Evolutionary conservation across 2,113 vertebrate genomes (phyloP).

Genomic region (Tragelaphus strepsiceros): DNA sequence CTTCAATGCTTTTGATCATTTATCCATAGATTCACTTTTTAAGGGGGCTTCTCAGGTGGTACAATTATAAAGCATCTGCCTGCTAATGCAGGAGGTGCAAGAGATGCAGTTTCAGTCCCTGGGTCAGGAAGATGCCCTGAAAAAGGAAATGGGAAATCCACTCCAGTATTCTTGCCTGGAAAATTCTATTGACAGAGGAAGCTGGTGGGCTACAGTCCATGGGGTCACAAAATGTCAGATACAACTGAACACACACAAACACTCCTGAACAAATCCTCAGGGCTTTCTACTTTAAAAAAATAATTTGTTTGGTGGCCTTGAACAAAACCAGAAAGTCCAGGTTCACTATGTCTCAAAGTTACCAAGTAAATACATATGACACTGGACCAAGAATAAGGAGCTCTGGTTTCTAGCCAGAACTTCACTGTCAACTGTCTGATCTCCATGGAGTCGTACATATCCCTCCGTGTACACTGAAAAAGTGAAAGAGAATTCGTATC

Average conservation of each 20-base stretch:
- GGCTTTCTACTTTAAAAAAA: not conserved
- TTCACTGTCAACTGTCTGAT: not conserved
- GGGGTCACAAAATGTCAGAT: not conserved
- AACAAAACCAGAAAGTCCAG: not conserved
- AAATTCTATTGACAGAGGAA: not conserved
- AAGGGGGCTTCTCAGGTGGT: not conserved
- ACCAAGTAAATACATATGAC: not conserved
- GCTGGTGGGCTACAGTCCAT: not conserved
- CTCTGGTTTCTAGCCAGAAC: not conserved
- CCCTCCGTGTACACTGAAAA: not conserved
- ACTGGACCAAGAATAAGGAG: not conserved
- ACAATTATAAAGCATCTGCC: not conserved
- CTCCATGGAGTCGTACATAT: fast-evolving
- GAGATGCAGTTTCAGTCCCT: not conserved
- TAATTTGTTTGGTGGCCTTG: not conserved
- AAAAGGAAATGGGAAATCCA: not conserved
- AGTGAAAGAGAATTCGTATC: not conserved
- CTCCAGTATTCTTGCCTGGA: not conserved
- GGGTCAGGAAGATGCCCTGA: not conserved
- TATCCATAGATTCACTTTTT: not conserved
- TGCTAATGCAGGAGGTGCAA: not conserved
- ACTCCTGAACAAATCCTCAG: not conserved
- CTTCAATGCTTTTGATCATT: not conserved
- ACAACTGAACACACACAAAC: not conserved
- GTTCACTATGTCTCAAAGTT: not conserved